Evolutionary conservation across 2,113 vertebrate genomes (phyloP).

Genomic region (Phyllopteryx taeniolatus): DNA sequence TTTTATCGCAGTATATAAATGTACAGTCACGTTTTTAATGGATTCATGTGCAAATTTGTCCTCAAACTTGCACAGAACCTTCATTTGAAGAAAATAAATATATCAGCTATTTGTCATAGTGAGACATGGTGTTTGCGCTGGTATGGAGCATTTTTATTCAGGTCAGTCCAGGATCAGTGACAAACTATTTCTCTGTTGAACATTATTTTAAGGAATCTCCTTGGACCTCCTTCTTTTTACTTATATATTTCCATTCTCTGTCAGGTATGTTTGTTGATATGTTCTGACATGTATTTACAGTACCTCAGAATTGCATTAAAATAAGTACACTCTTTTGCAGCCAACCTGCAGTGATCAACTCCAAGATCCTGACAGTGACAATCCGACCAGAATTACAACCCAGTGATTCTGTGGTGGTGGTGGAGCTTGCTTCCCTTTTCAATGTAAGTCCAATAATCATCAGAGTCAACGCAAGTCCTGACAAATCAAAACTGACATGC

Average conservation of each 20-base stretch:
- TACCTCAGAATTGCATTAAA: not conserved
- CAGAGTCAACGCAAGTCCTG: no score
- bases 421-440: constrained; percentile 88
- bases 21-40: constrained; percentile 10
- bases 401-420: constrained; percentile 85
- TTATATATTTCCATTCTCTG: not conserved
- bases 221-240: not conserved
- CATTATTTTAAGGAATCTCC: not conserved
- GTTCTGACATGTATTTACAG: not conserved
- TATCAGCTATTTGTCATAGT: constrained; percentile 35
- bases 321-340: constrained; percentile 55
- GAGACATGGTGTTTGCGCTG: constrained; percentile 41
- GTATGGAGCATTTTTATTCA: constrained; percentile 47
- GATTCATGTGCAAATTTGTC: constrained; percentile 19
- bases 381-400: constrained; percentile 86
- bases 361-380: constrained; percentile 90
- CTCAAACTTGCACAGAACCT: constrained; percentile 17
- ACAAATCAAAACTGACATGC: no score
- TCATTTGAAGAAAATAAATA: constrained; percentile 18
- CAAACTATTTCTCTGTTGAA: not conserved
- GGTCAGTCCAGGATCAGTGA: constrained; percentile 34
- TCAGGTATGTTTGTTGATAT: not conserved
- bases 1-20: constrained; percentile 15
- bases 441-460: constrained; percentile 77
- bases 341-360: constrained; percentile 85